phyloP scores from a whole-genome alignment of 2,888 invertebrate species.

The Rhorus exstirpatorius region DNA sequence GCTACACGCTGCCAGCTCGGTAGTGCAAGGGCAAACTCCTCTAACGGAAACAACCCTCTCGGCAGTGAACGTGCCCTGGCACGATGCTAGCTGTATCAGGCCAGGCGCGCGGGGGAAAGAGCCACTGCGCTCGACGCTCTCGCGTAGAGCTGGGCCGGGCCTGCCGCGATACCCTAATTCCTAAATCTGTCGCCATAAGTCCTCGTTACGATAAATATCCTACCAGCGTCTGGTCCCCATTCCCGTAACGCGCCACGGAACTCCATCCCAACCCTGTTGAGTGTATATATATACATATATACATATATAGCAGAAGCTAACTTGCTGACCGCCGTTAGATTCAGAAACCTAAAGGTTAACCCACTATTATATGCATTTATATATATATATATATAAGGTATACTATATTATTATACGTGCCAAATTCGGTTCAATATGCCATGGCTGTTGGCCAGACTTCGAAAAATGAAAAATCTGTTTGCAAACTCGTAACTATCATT shows the following conservation, averaged over 20 bases:
- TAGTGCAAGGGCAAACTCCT: slow-evolving; percentile 62
- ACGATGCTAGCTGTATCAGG: slow-evolving; percentile 60
- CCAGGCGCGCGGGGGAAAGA: slow-evolving; percentile 37
- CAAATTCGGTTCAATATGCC: slow-evolving; percentile 41
- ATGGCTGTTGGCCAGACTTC: slow-evolving; percentile 60
- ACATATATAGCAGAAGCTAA: slow-evolving; percentile 45
- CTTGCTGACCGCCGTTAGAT: slow-evolving; percentile 69
- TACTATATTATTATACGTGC: slow-evolving; percentile 61
- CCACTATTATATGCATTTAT: slow-evolving; percentile 37
- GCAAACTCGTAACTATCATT: slow-evolving; percentile 14
- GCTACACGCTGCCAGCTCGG: slow-evolving; percentile 43
- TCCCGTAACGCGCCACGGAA: slow-evolving; percentile 54
- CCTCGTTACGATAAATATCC: slow-evolving; percentile 86
- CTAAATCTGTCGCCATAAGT: slow-evolving; percentile 86
- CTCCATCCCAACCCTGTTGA: slow-evolving; percentile 43
- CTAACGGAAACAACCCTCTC: slow-evolving; percentile 70
- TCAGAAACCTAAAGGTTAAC: slow-evolving; percentile 64
- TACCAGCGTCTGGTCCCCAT: slow-evolving; percentile 76
- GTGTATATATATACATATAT: slow-evolving; percentile 29
- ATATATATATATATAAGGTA: slow-evolving; percentile 40
- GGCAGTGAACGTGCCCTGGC: slow-evolving; percentile 67
- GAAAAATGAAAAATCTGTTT: slow-evolving; percentile 24
- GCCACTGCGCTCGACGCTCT: slow-evolving; percentile 47
- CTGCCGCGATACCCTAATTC: slow-evolving; percentile 86
- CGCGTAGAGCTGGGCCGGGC: slow-evolving; percentile 79